Evolutionary conservation across 2,113 vertebrate genomes (phyloP), one percentile per base, ranked within the genome.

Genomic region (Pachycephala philippinensis): DNA sequence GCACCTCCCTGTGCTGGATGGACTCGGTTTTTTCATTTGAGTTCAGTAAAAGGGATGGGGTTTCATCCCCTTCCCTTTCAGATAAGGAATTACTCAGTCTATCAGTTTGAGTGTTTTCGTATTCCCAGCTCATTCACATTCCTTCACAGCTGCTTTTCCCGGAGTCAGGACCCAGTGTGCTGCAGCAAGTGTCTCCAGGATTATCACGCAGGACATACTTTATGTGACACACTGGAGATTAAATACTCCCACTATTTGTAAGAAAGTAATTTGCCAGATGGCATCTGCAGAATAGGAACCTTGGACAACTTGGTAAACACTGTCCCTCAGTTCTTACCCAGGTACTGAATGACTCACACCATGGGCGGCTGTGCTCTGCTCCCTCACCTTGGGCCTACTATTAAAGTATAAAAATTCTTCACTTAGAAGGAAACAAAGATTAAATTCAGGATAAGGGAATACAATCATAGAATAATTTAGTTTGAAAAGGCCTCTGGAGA

Each of bases 21-120:
- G 40, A 22, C 37, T 70, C 2, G 0, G 6, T 0, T 31, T 60
- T 61, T 31, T 11, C 18, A 6, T 11, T 33, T 0, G 0, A 50
- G 30, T 17, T 69, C 64, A 74, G n/a, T 5, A 17, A 27, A 17
- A 80, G 23, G 23, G 35, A 20, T 37, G 27, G 27, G 14, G 5
- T 71, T 68, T 53, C 64, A 23, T 4, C 20, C 31, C 45, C 39
- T 60, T 72, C 59, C 28, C 37, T 61, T n/a, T 33, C 63, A 42
- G n/a, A 31, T 22, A 39, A 50, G 22, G 20, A 40, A 57, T 84
- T 70, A 84, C 13, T 87, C 42, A 31, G 33, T 52, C 54, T 5
- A 20, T 81, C 76, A 42, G 3, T 64, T 8, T 11, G 50, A 83
- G 35, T 50, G 39, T 82, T 92, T 93, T 54, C 45, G 7, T 23